phyloP scores from a whole-genome alignment of 2,888 invertebrate species.

The Chirona hameri region DNA sequence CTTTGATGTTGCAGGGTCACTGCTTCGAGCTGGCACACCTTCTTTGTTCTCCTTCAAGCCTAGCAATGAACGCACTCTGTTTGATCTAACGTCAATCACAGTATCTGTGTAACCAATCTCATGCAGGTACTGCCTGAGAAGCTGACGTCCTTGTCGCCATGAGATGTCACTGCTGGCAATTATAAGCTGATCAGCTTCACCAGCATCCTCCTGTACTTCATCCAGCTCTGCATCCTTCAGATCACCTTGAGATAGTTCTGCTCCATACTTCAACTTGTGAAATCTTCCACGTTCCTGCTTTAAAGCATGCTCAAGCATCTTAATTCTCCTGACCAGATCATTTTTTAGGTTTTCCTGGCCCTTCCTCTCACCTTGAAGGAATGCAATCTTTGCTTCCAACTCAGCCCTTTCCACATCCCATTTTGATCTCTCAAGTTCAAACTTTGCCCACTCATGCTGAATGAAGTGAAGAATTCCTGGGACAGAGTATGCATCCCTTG shows the following conservation, averaged over 20 bases:
- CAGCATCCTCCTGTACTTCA: conserved; percentile 52
- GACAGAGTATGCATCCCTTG: conserved; percentile 70
- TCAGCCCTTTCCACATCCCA: conserved; percentile 99
- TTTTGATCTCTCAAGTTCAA: conserved; percentile 98
- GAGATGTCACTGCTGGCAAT: conserved; percentile 77
- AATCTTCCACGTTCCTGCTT: conserved; percentile 96
- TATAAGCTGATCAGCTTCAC: conserved; percentile 65
- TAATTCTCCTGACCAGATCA: conserved; percentile 96
- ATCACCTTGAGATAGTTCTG: conserved; percentile 83
- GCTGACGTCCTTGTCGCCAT: conserved; percentile 94
- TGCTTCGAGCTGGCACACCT: conserved; percentile 33
- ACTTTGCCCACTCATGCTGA: conserved; percentile 99
- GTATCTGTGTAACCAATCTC: conserved; percentile 99
- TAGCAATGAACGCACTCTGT: conserved; percentile 86
- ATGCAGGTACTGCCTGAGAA: conserved; percentile 89
- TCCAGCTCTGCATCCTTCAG: conserved; percentile 58
- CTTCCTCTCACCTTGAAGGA: conserved; percentile 97
- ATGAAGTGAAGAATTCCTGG: conserved; percentile 99
- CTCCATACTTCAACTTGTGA: conserved; percentile 94
- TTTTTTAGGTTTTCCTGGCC: conserved; percentile 99
- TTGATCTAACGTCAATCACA: conserved; percentile 96
- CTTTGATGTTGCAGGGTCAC: conserved; percentile 31
- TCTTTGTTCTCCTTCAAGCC: conserved; percentile 60
- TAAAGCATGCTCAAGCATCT: conserved; percentile 98
- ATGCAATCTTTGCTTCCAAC: conserved; percentile 97